Base-by-base conservation (phyloP, 2,113 vertebrate species). In the Rhadina sibilatrix region DNA sequence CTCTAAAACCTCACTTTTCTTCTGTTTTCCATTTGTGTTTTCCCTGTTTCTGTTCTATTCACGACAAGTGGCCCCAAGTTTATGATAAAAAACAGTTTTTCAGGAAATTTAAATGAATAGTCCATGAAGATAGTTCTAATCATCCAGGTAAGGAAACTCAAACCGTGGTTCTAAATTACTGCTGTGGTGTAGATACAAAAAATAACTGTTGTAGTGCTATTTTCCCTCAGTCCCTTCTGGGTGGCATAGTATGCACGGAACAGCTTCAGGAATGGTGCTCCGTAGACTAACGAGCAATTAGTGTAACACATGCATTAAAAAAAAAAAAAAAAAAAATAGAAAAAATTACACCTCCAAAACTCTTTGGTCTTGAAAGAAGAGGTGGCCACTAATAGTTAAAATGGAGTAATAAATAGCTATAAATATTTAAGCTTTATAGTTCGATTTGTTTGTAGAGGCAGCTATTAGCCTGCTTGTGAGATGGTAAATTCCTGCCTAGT, bases 361-460 rank as follows among this genome's bases (percentile, higher is more conserved):
- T 54, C 31, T n/a, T 31, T 31, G 8, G 9, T 60, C 59, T 30
- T 87, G 37, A 60, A 95, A 90, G 83, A 66, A 21, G 31, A 96
- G 63, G 59, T 89, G 77, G 75, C 64, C 86, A 46, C 83, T 94
- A 95, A 96, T 96, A 97, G 95, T 97, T 94, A 93, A 95, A 88
- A 87, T 83, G 12, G 66, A 95, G 74, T 28, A 50, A 85, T 89
- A 97, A 97, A 92, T 92, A 96, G 87, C 74, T 85, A 94, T 97
- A 98, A 98, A 98, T 97, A 97, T 98, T 98, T 98, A 94, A 96
- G 94, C 54, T 80, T 77, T 56, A 65, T 93, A 84, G 59, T 95
- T 97, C 42, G 78, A 87, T 94, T 85, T 96, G 84, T 96, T 97
- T 96, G 83, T 60, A 94, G 87, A 70, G 81, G 74, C 83, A 77